These are phyloP conservation scores for Andrena bicolor DNA, from an alignment of 2,888 invertebrate genomes.

Conservation along the genomic window DNA sequence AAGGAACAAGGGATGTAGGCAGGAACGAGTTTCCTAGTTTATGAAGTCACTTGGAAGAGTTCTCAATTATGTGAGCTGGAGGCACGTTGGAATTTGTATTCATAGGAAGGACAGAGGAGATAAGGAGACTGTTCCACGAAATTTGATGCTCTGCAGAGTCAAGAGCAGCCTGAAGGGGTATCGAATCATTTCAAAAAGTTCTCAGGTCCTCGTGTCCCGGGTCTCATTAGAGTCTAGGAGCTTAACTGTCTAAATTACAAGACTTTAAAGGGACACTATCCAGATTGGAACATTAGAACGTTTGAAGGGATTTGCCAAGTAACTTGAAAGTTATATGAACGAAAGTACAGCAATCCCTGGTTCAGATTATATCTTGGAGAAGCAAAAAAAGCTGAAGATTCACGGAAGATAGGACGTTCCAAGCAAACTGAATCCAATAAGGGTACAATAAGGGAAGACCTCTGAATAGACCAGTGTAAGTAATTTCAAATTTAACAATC, in stretches of 20 bases:
- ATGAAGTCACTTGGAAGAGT: slow-evolving; percentile 2
- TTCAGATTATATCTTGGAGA: no score
- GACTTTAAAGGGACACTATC: background rate
- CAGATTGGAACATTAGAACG: background rate
- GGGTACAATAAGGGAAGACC: background rate
- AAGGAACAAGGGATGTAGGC: background rate
- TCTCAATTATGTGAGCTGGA: background rate
- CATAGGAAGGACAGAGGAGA: background rate
- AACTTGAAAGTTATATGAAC: background rate
- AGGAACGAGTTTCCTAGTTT: background rate
- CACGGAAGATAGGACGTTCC: no score
- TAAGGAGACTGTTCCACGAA: background rate
- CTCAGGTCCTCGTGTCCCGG: background rate
- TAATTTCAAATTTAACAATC: background rate
- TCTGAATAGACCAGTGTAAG: background rate
- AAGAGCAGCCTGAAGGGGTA: background rate
- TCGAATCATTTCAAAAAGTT: background rate
- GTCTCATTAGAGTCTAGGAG: background rate
- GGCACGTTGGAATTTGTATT: slow-evolving; percentile 1
- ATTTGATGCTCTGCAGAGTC: background rate
- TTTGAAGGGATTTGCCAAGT: background rate
- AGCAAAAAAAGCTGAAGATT: background rate
- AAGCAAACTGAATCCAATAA: background rate
- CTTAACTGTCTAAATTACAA: background rate
- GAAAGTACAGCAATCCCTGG: no score